phyloP scores from a whole-genome alignment of 2,113 vertebrate genomes.

The Calonectris borealis region DNA sequence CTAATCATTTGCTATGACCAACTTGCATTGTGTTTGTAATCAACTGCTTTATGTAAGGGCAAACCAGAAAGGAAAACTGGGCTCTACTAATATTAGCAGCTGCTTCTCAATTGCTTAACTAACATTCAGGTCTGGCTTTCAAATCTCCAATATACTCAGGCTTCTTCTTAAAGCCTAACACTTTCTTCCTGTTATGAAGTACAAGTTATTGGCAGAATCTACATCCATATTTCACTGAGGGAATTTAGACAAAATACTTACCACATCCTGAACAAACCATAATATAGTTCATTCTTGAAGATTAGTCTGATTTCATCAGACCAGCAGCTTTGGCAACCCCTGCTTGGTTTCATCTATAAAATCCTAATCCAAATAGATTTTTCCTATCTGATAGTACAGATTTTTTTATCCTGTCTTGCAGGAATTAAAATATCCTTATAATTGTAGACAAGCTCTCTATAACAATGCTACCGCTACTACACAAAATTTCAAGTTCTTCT shows the following conservation, averaged over 20 bases:
- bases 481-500: neutral
- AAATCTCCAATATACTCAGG: neutral
- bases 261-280: neutral
- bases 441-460: neutral
- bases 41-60: neutral
- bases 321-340: neutral
- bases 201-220: neutral
- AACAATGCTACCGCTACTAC: neutral
- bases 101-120: neutral
- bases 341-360: neutral
- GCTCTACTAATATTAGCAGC: neutral
- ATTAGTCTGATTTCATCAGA: neutral
- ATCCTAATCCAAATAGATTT: neutral
- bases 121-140: neutral
- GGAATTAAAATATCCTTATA: neutral
- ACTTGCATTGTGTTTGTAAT: neutral
- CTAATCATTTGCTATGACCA: neutral
- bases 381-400: neutral
- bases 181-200: neutral
- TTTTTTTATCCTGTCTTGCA: neutral
- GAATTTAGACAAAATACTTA: neutral
- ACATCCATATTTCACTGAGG: neutral
- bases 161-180: neutral
- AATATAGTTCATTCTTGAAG: neutral
- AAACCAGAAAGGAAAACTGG: neutral